Evolutionary conservation across 2,113 vertebrate genomes (phyloP).

Genomic region (Danio rerio): GRCz12tu NC_133191.1:35792001-35792500

Average conservation of each 20-base stretch:
- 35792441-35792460: conserved; percentile 1
- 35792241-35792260: neutral
- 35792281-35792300: neutral
- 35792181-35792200: too few species aligned
- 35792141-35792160: too few species aligned
- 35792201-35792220: too few species aligned
- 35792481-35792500: neutral
- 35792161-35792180: too few species aligned
- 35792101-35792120: too few species aligned
- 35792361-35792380: conserved; percentile 2
- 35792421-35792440: neutral
- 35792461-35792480: conserved; percentile 12
- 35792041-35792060: too few species aligned
- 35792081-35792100: too few species aligned
- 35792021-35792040: too few species aligned
- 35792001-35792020: too few species aligned
- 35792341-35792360: neutral
- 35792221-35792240: too few species aligned
- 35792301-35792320: neutral
- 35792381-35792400: conserved; percentile 20
- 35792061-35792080: too few species aligned
- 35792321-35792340: neutral
- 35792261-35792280: neutral
- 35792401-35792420: neutral
- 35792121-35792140: too few species aligned